Evolutionary conservation across 1,140 invertebrate genomes (phyloP).

Genomic region (Telenomus remus): DNA sequence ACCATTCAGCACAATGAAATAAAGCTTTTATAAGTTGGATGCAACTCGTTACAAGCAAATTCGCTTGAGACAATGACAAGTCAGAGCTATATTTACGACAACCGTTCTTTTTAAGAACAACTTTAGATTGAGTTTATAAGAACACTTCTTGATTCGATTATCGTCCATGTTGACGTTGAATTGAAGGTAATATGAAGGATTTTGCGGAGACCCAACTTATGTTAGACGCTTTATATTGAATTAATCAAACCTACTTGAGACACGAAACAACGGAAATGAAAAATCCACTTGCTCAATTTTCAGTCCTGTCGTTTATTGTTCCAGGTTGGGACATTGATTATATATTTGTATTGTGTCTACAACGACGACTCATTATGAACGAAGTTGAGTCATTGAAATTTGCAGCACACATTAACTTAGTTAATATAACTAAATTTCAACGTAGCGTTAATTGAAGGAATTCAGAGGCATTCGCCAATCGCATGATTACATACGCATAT

Average conservation of each 20-base stretch:
- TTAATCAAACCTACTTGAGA: too few species aligned
- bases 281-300: too few species aligned
- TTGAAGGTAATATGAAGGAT: slow-evolving; percentile 18
- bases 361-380: slow-evolving; percentile 8
- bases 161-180: slow-evolving; percentile 9
- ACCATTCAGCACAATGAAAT: slow-evolving; percentile 28
- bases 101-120: slow-evolving; percentile 10
- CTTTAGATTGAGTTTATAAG: slow-evolving; percentile 22
- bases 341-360: slow-evolving; percentile 1
- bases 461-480: slow-evolving; percentile 22
- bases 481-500: slow-evolving; percentile 13
- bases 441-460: slow-evolving; percentile 32
- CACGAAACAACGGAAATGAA: too few species aligned
- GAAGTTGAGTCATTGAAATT: slow-evolving; percentile 24
- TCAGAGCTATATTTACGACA: slow-evolving; percentile 29
- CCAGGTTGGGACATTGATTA: too few species aligned
- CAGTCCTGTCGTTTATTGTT: too few species aligned
- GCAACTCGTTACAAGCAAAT: slow-evolving; percentile 42
- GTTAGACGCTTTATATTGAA: too few species aligned
- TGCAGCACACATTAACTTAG: slow-evolving; percentile 33
- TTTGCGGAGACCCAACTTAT: neutral
- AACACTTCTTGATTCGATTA: slow-evolving; percentile 33
- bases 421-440: slow-evolving; percentile 28
- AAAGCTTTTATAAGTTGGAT: slow-evolving; percentile 45
- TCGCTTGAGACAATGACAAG: slow-evolving; percentile 23